Percentiles rank a stretch among this genome's conserved stretches.
phyloP scores from a whole-genome alignment of 2,888 invertebrate species.

The Thysanoteuthis rhombus region DNA sequence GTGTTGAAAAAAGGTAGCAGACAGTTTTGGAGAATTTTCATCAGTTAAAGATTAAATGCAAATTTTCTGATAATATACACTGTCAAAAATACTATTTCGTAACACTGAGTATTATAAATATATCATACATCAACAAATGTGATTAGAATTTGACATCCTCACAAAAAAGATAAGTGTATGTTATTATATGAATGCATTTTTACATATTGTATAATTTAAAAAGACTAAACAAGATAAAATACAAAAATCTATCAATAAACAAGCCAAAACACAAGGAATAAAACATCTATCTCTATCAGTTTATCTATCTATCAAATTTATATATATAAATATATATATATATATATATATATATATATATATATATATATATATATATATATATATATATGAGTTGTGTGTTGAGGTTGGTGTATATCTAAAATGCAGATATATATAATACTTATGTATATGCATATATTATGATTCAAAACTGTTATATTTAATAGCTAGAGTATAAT shows the following conservation, averaged over 20 bases:
- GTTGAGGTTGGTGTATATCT: neutral
- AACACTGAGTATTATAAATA: neutral
- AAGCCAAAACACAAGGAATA: neutral
- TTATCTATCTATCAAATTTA: neutral
- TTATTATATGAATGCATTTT: neutral
- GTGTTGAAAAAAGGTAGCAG: neutral
- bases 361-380: neutral
- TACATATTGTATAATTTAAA: neutral
- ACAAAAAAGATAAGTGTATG: conserved; percentile 1
- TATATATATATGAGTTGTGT: neutral
- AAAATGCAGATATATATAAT: neutral
- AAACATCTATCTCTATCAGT: neutral
- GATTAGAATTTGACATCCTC: neutral
- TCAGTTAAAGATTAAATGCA: neutral
- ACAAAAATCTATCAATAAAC: neutral
- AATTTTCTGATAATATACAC: neutral
- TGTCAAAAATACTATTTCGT: neutral
- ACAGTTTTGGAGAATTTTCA: neutral
- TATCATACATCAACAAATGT: neutral
- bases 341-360: conserved; percentile 21
- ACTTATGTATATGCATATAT: neutral
- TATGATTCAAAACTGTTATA: neutral
- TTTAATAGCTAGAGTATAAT: neutral
- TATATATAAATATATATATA: conserved; percentile 28
- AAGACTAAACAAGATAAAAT: neutral